phyloP scores from a whole-genome alignment of 2,113 vertebrate genomes.

The Austrofundulus limnaeus region DNA sequence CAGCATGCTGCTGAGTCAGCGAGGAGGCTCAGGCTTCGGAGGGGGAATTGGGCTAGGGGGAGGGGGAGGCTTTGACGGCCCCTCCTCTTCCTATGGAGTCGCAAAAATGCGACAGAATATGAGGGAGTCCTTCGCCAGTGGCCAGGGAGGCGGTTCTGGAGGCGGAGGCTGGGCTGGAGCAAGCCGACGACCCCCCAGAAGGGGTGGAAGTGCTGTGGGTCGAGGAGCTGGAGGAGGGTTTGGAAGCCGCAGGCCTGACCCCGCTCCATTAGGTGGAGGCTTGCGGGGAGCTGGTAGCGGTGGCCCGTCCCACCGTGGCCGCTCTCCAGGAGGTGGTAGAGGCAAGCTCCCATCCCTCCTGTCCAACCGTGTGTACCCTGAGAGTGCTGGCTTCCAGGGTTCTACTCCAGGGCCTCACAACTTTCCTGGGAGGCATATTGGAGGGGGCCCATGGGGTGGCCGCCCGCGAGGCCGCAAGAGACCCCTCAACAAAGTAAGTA shows the following conservation, averaged over 20 bases:
- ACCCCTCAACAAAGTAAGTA: conserved; percentile 87
- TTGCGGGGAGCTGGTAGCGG: conserved; percentile 70
- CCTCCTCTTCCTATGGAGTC: conserved; percentile 80
- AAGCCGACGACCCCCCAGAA: conserved; percentile 76
- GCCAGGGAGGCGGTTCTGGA: conserved; percentile 78
- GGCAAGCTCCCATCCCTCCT: conserved; percentile 92
- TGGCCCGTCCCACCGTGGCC: conserved; percentile 77
- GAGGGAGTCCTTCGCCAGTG: conserved; percentile 83
- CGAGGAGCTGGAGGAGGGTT: conserved; percentile 78
- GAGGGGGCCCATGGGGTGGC: conserved; percentile 83
- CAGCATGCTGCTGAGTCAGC: conserved; percentile 78
- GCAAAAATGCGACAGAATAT: conserved; percentile 85
- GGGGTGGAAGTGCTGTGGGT: conserved; percentile 77
- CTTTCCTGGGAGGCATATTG: conserved; percentile 85
- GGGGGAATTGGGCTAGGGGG: conserved; percentile 72
- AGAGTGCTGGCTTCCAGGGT: conserved; percentile 81
- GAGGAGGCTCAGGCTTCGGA: conserved; percentile 82
- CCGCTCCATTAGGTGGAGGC: conserved; percentile 79
- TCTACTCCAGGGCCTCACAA: conserved; percentile 84
- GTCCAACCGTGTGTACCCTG: conserved; percentile 87
- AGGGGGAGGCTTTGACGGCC: conserved; percentile 81
- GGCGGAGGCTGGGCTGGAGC: conserved; percentile 82
- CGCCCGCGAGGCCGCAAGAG: conserved; percentile 88
- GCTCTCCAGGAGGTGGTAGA: conserved; percentile 81
- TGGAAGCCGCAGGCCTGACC: conserved; percentile 79